phyloP scores from a whole-genome alignment of 1,140 invertebrate species.

The Drosophila jambulina region DNA sequence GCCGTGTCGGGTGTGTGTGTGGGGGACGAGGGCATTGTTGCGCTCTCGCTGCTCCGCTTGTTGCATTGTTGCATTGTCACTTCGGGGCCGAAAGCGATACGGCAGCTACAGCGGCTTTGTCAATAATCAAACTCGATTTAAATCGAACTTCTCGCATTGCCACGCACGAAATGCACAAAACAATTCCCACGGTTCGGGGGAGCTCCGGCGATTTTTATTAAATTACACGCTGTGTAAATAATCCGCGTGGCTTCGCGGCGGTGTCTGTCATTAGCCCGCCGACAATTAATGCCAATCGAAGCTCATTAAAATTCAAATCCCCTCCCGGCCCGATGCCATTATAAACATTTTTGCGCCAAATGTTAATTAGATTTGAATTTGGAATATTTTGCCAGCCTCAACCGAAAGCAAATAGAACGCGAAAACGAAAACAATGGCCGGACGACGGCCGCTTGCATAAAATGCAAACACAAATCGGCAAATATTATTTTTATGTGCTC shows the following conservation, averaged over 20 bases:
- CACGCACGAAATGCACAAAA: constrained; percentile 20
- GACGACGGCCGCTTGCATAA: constrained; percentile 44
- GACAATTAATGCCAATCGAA: constrained; percentile 72
- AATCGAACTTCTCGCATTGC: constrained; percentile 20
- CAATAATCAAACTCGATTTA: constrained; percentile 57
- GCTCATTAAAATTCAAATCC: constrained; percentile 77
- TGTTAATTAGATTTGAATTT: constrained; percentile 81
- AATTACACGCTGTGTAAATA: constrained; percentile 49
- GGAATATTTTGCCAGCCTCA: constrained; percentile 44
- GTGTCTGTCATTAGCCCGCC: constrained; percentile 45
- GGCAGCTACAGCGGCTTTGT: constrained; percentile 50
- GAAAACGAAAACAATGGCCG: constrained; percentile 18
- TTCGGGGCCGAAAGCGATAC: constrained; percentile 67
- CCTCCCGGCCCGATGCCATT: constrained; percentile 22
- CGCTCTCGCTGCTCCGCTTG: constrained; percentile 65
- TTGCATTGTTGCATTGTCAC: constrained; percentile 80
- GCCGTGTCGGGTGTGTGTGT: constrained; percentile 30
- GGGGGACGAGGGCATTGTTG: constrained; percentile 58
- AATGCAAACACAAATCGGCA: constrained; percentile 70
- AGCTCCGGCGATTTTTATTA: constrained; percentile 30
- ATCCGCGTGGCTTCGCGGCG: constrained; percentile 9
- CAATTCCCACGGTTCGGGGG: constrained; percentile 1
- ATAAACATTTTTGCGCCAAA: constrained; percentile 58
- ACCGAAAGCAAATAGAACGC: constrained; percentile 51
- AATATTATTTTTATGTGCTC: constrained; percentile 74